Evolutionary conservation across 2,888 invertebrate species (phyloP), one percentile per base, ranked within the genome.

Genomic region (Latrodectus elegans): DNA sequence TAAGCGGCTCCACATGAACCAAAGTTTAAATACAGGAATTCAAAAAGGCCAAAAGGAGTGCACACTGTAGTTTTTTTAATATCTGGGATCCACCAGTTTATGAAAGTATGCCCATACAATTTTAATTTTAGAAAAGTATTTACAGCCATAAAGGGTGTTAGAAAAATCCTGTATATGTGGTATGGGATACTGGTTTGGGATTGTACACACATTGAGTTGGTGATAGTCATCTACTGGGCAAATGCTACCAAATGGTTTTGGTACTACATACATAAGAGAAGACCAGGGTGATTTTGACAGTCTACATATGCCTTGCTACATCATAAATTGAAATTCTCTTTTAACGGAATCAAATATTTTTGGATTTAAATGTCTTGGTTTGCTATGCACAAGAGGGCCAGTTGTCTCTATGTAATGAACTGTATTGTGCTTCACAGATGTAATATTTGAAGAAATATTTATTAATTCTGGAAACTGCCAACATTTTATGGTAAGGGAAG

Each of bases 81-180:
- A 38, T 75, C 49, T 52, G 65, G 26, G 14, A 8, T 75, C 17
- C 3, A 83, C 70, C 10, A 75, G 68, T 67, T 75, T 75, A 22
- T 83, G 83, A 22, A 64, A 65, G 3, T 51, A 68, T n/a, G 75
- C 68, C 9, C n/a, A 11, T 10, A 68, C 52, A 10, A 74, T 51
- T 52, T 86, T 82, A 14, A 70, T 70, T 38, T 72, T 88, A 89
- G 51, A 79, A 12, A 60, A 71, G 10, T 71, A 71, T 4, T 1
- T 71, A 0, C 15, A n/a, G 3, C 49, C 60, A 6, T 49, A 12
- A 38, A 71, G 15, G 0, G 4, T 9, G 12, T 53, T 15, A 0
- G 71, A 12, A 17, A 26, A 71, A 14, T 79, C 79, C 22, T 71
- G 53, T 12, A 79, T 55, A 17, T 71, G 49, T 60, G 17, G 60